Evolutionary conservation across 2,113 vertebrate genomes (phyloP).

Genomic region (Edolisoma coerulescens): DNA sequence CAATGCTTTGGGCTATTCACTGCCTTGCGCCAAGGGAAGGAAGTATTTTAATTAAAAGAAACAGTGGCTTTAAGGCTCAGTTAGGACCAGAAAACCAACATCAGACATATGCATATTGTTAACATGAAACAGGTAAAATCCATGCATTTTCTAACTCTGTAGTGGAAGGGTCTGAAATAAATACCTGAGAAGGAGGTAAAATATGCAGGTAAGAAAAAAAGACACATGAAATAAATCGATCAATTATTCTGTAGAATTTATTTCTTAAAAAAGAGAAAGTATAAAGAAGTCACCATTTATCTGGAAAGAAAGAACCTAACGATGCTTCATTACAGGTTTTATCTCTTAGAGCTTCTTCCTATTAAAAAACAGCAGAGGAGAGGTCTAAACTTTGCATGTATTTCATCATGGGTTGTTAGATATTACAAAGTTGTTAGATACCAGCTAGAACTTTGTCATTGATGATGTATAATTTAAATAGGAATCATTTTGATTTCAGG

Average conservation of each 20-base stretch:
- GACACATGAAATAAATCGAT: neutral
- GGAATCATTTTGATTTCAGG: neutral
- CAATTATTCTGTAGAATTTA: neutral
- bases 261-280: neutral
- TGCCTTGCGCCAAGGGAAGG: neutral
- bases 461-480: neutral
- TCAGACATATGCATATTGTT: neutral
- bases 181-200: neutral
- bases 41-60: neutral
- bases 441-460: neutral
- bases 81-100: neutral
- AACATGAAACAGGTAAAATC: neutral
- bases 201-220: neutral
- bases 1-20: neutral
- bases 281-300: neutral
- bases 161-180: neutral
- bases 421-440: neutral
- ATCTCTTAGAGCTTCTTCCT: neutral
- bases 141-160: neutral
- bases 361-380: neutral
- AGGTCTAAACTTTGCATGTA: neutral
- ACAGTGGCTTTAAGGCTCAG: neutral
- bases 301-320: neutral
- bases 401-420: neutral
- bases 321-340: neutral